Evolutionary conservation across 2,797 vertebrate genomes (phyloP).

Genomic region (Notolabrus celidotus): DNA sequence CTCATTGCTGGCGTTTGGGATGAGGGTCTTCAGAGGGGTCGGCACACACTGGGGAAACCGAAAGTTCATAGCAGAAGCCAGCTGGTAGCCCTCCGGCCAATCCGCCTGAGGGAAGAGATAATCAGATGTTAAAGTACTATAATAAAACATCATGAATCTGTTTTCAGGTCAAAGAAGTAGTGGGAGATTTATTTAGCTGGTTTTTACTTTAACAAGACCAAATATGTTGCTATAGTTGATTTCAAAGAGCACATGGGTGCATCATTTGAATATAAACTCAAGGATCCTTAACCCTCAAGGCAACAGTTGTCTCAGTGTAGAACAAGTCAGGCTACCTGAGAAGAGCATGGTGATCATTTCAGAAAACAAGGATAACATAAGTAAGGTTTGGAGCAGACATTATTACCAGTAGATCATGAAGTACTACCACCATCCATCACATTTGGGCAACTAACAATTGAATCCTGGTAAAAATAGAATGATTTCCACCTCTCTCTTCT

Average conservation of each 20-base stretch:
- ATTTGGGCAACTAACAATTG: neutral
- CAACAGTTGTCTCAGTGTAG: neutral
- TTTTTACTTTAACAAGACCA: neutral
- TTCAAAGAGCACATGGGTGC: neutral
- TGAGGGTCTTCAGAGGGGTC: slow-evolving; percentile 95
- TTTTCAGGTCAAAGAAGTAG: no score
- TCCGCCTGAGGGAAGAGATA: slow-evolving; percentile 85
- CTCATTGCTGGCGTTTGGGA: slow-evolving; percentile 95
- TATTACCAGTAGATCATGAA: neutral
- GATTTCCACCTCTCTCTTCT: slow-evolving; percentile 9
- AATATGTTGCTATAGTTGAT: neutral
- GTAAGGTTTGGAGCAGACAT: neutral
- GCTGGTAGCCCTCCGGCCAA: slow-evolving; percentile 96
- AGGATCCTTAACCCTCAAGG: neutral
- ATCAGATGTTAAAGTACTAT: neutral
- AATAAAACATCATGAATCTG: no score
- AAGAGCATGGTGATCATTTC: neutral
- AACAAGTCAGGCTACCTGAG: neutral
- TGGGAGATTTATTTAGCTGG: no score
- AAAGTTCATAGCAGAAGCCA: slow-evolving; percentile 96
- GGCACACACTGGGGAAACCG: slow-evolving; percentile 97
- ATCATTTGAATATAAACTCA: neutral
- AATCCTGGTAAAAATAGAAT: slow-evolving; percentile 1
- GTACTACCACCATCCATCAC: neutral
- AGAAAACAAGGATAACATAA: neutral